These are phyloP conservation scores for Acrocephalus scirpaceus DNA, from an alignment of 2,797 vertebrate genomes.

Conservation along the genomic window DNA sequence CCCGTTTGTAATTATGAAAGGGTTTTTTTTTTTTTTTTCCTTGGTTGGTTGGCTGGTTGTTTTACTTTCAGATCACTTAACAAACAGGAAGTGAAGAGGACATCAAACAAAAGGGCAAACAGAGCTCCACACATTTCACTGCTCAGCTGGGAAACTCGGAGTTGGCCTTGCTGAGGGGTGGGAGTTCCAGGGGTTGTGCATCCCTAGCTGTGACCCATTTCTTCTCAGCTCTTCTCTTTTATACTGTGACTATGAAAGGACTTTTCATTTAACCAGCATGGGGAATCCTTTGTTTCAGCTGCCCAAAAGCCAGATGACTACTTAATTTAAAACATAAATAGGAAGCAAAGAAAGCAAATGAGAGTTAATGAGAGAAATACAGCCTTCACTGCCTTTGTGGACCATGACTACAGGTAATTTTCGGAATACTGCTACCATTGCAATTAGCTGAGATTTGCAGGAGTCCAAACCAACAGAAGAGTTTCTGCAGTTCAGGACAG, in stretches of 20 bases:
- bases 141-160: slow-evolving; percentile 14
- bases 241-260: background rate
- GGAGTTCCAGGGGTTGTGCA: background rate
- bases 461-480: background rate
- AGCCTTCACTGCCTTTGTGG: background rate
- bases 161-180: background rate
- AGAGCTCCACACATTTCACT: background rate
- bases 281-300: slow-evolving; percentile 9
- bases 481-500: background rate
- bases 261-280: background rate
- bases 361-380: background rate
- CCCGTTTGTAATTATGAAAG: background rate
- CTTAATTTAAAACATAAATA: slow-evolving; percentile 1
- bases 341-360: background rate
- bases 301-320: background rate
- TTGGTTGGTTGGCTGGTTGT: background rate
- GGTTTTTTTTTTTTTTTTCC: background rate
- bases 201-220: background rate
- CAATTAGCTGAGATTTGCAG: background rate
- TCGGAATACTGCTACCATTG: background rate
- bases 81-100: slow-evolving; percentile 49
- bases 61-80: slow-evolving; percentile 53
- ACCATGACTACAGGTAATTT: background rate
- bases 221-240: slow-evolving; percentile 1
- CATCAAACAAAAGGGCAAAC: slow-evolving; percentile 28